A percentile compares a stretch with the other conserved stretches of the same genome.
Conservation (phyloP, 1,140 invertebrate genomes). For the Heterodera schachtii region DNA sequence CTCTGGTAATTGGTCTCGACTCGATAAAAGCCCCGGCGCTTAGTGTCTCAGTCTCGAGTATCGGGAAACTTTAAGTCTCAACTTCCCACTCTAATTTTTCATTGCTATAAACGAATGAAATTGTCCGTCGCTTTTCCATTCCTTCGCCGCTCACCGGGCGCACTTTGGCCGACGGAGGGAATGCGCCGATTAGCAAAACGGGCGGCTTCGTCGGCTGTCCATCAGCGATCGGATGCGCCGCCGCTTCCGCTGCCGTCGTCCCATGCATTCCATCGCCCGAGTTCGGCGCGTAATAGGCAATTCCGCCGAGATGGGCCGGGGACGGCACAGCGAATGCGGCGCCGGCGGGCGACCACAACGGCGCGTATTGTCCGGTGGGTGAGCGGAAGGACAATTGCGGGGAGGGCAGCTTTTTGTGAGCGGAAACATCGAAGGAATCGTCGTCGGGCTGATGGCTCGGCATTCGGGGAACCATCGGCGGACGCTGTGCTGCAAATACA, state of each 20-base stretch:
- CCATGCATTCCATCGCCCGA: background rate
- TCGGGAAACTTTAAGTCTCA: too few relatives aligned
- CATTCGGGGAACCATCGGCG: background rate
- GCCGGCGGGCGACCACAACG: slow-evolving; percentile 24
- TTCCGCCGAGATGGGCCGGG: slow-evolving; percentile 3
- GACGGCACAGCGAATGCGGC: slow-evolving; percentile 24
- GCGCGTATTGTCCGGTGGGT: slow-evolving; percentile 21
- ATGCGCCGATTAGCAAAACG: slow-evolving; percentile 35
- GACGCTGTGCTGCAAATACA: background rate
- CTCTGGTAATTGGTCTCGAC: too few relatives aligned
- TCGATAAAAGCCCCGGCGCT: background rate
- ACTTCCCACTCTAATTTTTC: too few relatives aligned
- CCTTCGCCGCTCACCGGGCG: slow-evolving; percentile 3
- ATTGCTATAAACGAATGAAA: background rate
- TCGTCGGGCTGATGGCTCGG: slow-evolving; percentile 8
- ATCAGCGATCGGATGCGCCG: too few relatives aligned
- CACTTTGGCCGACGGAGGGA: slow-evolving; percentile 31
- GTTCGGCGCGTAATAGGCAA: slow-evolving; percentile 31
- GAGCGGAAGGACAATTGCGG: slow-evolving; percentile 22
- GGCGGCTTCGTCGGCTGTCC: slow-evolving; percentile 31
- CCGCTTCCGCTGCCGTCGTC: too few relatives aligned
- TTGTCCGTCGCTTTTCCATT: background rate
- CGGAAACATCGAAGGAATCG: background rate
- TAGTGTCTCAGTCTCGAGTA: background rate
- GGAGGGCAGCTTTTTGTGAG: background rate